Base-by-base conservation (phyloP, 1,140 invertebrate genomes). In the Monomorium pharaonis region DNA sequence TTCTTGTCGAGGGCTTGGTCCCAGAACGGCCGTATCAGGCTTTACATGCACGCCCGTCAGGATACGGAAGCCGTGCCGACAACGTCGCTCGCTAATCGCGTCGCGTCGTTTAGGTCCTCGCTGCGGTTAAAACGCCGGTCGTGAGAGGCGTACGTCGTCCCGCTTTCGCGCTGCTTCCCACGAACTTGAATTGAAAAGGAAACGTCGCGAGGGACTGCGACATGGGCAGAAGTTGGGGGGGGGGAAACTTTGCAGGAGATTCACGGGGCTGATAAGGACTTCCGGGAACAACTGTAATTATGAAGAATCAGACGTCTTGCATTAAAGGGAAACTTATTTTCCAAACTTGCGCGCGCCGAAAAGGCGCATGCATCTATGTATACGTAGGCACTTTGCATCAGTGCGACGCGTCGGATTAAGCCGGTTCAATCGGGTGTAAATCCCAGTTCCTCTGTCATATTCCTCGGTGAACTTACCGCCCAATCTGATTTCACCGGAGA, bases 401-500 rank as follows among this genome's bases (percentile, higher is more conserved):
- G 6, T 33, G 21, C 6, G 37, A 24, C 18, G 24, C 2, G 10
- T 42, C 33, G 10, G 14, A 51, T 80, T 67, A 56, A 80, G 14
- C 42, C 16, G 21, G 7, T 33, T 80, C 33, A 51, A 69, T 69
- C 63, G 42, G 24, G 44, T 24, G 30, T 16, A 49, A 80, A 42
- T 69, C 21, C 21, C 3, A 44, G n/a, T 33, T 37, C 16, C 16
- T 1, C 33, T 42, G 42, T 80, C 33, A 42, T 54, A 42, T 37
- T 42, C 44, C 63, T 42, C 33, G 21, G 18, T 24, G 67, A 89
- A 85, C 58, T 75, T 42, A 49, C 33, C n/a, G 21, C 44, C 47
- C 70, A 84, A 88, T 80, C 86, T 62, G 33, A 89, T 89, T 89
- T 62, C 54, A 44, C 12, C 75, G 18, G 12, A 51, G 75, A 62